These are phyloP conservation scores for Pachyseris speciosa DNA, from an alignment of 64 coral and sea anemone genomes.

Conservation along the genomic window DNA sequence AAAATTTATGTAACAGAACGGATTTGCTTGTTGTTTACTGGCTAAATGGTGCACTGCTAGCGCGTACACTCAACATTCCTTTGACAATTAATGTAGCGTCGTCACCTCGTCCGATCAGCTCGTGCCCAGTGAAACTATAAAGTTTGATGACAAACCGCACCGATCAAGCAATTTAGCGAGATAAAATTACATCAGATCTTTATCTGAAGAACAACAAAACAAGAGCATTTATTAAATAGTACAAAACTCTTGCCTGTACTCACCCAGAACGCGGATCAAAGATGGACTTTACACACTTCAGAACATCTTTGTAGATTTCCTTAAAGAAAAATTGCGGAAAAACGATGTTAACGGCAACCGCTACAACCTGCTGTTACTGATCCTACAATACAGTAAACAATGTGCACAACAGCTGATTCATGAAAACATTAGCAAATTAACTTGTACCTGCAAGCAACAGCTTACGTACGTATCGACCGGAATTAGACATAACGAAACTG, in stretches of 20 bases:
- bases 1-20: too few relatives aligned
- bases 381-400: neutral
- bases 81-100: too few relatives aligned
- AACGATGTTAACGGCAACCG: neutral
- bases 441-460: neutral
- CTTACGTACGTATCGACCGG: neutral
- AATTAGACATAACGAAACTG: neutral
- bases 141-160: too few relatives aligned
- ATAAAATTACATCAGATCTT: neutral
- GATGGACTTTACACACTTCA: slow-evolving; percentile 33
- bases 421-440: slow-evolving; percentile 14
- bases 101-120: too few relatives aligned
- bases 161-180: too few relatives aligned
- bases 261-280: slow-evolving; percentile 1
- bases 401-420: neutral
- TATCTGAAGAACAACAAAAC: neutral
- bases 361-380: neutral
- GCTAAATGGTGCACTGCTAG: too few relatives aligned
- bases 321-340: neutral
- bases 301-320: slow-evolving; percentile 47
- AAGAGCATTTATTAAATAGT: too few relatives aligned
- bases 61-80: too few relatives aligned
- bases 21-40: too few relatives aligned
- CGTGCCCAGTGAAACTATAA: too few relatives aligned
- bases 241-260: neutral